Base-by-base conservation (phyloP, 2,113 vertebrate genomes). In the Lipotes vexillifer region DNA sequence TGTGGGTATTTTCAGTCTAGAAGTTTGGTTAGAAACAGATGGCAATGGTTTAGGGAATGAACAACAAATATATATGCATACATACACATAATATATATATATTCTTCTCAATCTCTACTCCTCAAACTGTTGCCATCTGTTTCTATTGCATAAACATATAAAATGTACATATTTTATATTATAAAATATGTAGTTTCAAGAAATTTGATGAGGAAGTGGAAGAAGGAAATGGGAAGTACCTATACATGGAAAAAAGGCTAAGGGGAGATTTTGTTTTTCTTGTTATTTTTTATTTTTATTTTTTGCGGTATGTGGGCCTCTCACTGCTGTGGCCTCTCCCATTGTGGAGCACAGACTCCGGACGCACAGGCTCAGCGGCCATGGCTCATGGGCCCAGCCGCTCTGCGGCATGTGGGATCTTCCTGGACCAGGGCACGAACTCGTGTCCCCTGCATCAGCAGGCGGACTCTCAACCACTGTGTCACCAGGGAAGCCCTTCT, bases 11-110 rank as follows among this genome's bases (percentile, higher is more conserved):
- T 96, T 66, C 11, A 86, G 25, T 77, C 15, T 77, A 63, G 8
- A 88, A 31, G 10, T 71, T 88, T 55, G 61, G 44, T 91, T 94
- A 93, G 75, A 93, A 83, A 84, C 21, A 95, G 52, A 75, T 84
- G 46, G 20, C 41, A 74, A 0, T 78, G n/a, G 41, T 69, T 77
- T 78, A 80, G 72, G 86, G 55, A 65, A 61, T 74, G 68, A 87
- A 46, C 38, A 78, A 69, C 88, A 33, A 74, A 63, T 65, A 44
- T 17, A 68, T 41, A 57, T 46, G 63, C 23, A 29, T 8, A 49
- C 7, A 18, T 3, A 66, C 5, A 57, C 1, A 36, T 49, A 65
- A 57, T 38, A 49, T 25, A 41, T 61, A 36, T 74, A 25, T 78
- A 21, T 77, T 77, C 27, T 89, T 65, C 46, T 91, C 5, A 36